Base-by-base conservation (phyloP, 2,797 vertebrate genomes). In the Acipenser oxyrinchus region DNA sequence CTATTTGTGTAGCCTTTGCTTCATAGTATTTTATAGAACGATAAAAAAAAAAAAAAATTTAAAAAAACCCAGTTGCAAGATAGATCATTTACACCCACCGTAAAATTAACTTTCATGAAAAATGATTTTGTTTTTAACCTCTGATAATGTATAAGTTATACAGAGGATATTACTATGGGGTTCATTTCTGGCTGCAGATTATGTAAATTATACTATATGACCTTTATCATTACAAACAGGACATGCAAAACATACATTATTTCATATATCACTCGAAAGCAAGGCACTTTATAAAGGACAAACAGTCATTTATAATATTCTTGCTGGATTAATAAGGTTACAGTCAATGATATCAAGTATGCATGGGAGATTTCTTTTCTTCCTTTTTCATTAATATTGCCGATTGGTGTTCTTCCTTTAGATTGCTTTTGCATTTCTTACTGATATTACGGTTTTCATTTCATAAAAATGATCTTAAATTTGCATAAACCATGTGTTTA, bases 141-240 rank as follows among this genome's bases (percentile, higher is more conserved):
- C 78, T 76, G 82, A 86, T 90, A 90, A 89, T 82, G 84, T 87
- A 84, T 88, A 37, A 3, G 87, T 88, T 88, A 84, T 86, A 86
- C 76, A 72, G 81, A 78, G 79, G 86, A 87, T 87, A 88, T 89
- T 86, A 85, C 83, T 73, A 13, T 15, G 73, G 79, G 86, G 81
- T 86, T 90, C 86, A 90, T 89, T 90, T 87, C 86, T 87, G 82
- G 81, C 80, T 85, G 73, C 81, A 91, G 86, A 86, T 89, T 93
- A 95, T 93, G 92, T 89, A 94, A 95, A 94, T 94, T 83, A 90
- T 91, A 86, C 78, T 87, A 90, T 86, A 84, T 91, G 93, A 95
- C 94, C 92, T 93, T 93, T 93, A 92, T 91, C 89, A 91, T 84
- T 88, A 86, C 80, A 83, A 88, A 88, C 87, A 91, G 88, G 88